A percentile compares a stretch with the other conserved stretches of the same genome.
phyloP scores from a whole-genome alignment of 2,888 invertebrate species.

The Sicus ferrugineus region DNA sequence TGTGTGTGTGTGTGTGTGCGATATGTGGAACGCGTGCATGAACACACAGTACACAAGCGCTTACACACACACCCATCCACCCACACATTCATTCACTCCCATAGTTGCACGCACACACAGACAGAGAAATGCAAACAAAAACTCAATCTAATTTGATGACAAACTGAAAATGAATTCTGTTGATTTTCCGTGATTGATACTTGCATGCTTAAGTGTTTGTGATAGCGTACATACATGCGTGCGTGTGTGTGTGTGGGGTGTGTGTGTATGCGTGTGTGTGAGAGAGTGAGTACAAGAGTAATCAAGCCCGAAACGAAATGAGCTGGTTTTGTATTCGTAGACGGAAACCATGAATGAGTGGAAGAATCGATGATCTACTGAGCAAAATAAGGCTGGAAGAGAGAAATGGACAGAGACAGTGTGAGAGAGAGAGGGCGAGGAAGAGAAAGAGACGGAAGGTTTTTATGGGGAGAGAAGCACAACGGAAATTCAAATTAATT shows the following conservation, averaged over 20 bases:
- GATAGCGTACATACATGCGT: neutral
- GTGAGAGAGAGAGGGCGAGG: neutral
- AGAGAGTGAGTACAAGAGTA: neutral
- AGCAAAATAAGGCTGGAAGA: neutral
- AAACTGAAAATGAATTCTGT: slow-evolving; percentile 45
- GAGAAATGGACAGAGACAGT: neutral
- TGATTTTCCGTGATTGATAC: slow-evolving; percentile 43
- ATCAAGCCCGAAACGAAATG: slow-evolving; percentile 26
- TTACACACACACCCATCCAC: neutral
- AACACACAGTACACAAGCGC: neutral
- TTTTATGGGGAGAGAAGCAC: neutral
- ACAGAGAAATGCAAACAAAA: slow-evolving; percentile 32
- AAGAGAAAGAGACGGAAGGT: neutral
- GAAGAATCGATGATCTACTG: slow-evolving; percentile 1
- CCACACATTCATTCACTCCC: neutral
- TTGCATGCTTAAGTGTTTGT: neutral
- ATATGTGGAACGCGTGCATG: neutral
- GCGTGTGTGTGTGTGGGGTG: slow-evolving; percentile 13
- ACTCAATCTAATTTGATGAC: slow-evolving; percentile 47
- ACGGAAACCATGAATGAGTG: slow-evolving; percentile 3
- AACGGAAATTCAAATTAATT: neutral
- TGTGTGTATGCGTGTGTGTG: slow-evolving; percentile 9
- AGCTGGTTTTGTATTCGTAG: slow-evolving; percentile 13
- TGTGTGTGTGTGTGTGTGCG: neutral
- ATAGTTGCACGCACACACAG: neutral